phyloP scores from a whole-genome alignment of 2,888 invertebrate genomes.

The Acanthococcus lagerstroemiae region DNA sequence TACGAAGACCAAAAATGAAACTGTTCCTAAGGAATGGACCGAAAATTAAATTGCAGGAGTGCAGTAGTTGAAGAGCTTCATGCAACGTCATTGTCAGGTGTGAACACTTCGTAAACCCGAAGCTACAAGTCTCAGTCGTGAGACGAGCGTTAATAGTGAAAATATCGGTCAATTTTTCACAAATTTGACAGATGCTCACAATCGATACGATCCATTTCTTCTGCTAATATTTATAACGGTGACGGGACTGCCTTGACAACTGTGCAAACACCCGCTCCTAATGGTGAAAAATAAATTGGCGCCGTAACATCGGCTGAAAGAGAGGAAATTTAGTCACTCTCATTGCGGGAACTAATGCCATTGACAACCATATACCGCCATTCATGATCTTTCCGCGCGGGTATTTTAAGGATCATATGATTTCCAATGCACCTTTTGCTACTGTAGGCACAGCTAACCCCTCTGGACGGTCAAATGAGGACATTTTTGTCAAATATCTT shows the following conservation, averaged over 20 bases:
- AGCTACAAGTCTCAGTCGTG: not conserved
- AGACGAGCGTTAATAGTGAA: not conserved
- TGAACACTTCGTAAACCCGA: not conserved
- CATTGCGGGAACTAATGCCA: not conserved
- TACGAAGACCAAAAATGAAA: not conserved
- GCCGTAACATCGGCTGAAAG: not conserved
- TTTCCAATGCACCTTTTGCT: slow-evolving; percentile 31
- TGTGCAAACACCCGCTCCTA: not conserved
- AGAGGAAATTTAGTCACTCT: not conserved
- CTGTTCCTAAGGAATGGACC: not conserved
- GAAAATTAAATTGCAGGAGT: not conserved
- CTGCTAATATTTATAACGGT: not conserved
- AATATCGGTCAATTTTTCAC: not conserved
- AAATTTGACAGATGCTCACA: not conserved
- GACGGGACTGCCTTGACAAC: not conserved
- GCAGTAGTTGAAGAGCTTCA: not conserved
- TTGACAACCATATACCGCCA: not conserved
- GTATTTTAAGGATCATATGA: slow-evolving; percentile 4
- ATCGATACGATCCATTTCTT: not conserved
- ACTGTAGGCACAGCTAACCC: slow-evolving; percentile 31
- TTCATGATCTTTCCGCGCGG: not conserved
- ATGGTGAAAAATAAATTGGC: not conserved
- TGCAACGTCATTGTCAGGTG: not conserved
- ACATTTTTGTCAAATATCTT: not conserved
- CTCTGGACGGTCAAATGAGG: not conserved